Conservation (phyloP, 2,113 vertebrate genomes). For the Redunca redunca region DNA sequence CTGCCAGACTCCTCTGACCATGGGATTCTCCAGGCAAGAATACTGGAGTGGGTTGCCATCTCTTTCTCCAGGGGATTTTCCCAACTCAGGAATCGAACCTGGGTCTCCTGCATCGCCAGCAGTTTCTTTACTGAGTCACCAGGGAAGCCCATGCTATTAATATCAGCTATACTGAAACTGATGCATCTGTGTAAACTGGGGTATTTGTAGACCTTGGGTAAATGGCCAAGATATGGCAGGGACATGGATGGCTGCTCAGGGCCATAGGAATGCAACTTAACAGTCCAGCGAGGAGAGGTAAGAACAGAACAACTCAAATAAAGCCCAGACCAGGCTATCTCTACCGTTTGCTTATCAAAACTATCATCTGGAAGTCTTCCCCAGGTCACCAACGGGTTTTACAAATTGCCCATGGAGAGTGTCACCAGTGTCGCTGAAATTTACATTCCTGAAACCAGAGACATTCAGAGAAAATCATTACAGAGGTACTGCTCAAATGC, state of each 20-base stretch:
- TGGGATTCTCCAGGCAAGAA: not conserved
- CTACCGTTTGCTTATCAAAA: not conserved
- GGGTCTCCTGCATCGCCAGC: not conserved
- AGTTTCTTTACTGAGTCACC: not conserved
- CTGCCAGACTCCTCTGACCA: not conserved
- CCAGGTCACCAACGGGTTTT: not conserved
- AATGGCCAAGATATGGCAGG: not conserved
- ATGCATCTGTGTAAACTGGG: not conserved
- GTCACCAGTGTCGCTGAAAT: not conserved
- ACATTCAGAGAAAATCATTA: not conserved
- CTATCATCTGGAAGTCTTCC: not conserved
- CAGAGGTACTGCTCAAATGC: not conserved
- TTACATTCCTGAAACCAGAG: not conserved
- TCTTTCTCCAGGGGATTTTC: not conserved
- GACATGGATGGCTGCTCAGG: accelerated
- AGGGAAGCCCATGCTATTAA: not conserved
- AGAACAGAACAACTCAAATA: not conserved
- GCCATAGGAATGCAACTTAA: not conserved
- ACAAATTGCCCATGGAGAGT: not conserved
- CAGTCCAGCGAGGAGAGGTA: not conserved
- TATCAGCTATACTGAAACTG: not conserved
- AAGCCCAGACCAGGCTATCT: not conserved
- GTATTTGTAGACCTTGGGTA: no score
- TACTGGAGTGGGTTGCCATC: not conserved
- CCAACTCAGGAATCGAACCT: not conserved